Conservation (phyloP, 2,888 invertebrate genomes). For the Spialia ferax region DNA sequence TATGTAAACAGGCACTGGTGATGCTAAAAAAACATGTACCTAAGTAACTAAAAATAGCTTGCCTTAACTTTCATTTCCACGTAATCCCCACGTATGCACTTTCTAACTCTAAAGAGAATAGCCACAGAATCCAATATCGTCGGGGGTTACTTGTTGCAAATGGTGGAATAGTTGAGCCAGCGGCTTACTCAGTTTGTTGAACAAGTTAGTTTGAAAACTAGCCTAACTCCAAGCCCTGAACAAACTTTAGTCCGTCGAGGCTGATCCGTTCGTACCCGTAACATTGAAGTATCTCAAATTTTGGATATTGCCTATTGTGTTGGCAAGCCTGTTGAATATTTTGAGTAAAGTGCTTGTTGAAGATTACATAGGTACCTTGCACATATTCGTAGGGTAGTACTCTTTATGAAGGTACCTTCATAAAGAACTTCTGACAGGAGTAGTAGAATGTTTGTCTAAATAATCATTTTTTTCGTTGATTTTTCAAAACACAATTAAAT, state of each 20-base stretch:
- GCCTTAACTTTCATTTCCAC: too few species aligned
- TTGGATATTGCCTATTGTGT: background rate
- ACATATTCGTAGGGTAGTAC: too few species aligned
- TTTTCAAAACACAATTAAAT: too few species aligned
- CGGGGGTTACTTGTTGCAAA: conserved; percentile 22
- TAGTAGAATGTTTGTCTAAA: too few species aligned
- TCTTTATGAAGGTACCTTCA: too few species aligned
- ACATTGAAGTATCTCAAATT: background rate
- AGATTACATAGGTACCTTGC: too few species aligned
- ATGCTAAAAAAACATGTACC: too few species aligned
- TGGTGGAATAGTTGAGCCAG: conserved; percentile 19
- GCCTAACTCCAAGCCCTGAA: background rate
- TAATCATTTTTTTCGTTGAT: too few species aligned
- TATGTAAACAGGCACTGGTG: too few species aligned
- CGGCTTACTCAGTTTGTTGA: conserved; percentile 20
- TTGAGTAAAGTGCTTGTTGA: background rate
- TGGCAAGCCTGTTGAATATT: background rate
- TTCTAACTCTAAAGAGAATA: background rate
- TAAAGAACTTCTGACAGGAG: too few species aligned
- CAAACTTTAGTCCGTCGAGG: background rate
- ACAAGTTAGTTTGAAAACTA: conserved; percentile 4
- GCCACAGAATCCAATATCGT: conserved; percentile 19
- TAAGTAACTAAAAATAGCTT: too few species aligned
- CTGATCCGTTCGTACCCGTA: background rate
- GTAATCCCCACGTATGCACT: background rate